Evolutionary conservation across 1,140 invertebrate genomes (phyloP).

Genomic region (Paraescarpia echinospica): DNA sequence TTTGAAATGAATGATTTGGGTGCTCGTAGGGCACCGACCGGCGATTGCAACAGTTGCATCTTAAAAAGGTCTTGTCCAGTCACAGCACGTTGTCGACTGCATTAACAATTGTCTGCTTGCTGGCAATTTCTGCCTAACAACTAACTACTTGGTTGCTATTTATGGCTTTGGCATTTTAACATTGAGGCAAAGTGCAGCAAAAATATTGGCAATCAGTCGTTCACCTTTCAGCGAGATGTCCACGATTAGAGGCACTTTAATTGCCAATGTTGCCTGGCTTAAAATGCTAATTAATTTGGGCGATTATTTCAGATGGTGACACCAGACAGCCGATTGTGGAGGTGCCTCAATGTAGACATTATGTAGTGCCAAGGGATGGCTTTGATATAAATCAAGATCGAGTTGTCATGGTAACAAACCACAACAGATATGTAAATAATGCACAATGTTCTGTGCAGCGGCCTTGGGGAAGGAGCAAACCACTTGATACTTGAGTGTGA

Average conservation of each 20-base stretch:
- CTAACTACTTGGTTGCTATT: not conserved
- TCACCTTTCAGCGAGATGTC: not conserved
- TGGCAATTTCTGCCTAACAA: not conserved
- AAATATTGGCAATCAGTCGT: constrained; percentile 1
- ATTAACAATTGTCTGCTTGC: not conserved
- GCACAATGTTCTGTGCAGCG: not conserved
- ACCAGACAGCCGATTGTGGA: not conserved
- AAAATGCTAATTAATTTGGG: constrained; percentile 1
- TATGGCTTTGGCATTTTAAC: not conserved
- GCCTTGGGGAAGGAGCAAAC: not conserved
- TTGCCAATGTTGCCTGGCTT: not conserved
- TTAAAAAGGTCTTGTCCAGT: not conserved
- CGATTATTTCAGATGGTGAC: not conserved
- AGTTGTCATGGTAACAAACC: not conserved
- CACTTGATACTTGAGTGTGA: not conserved
- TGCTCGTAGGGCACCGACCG: not conserved
- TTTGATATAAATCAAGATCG: not conserved
- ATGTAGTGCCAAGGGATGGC: no score
- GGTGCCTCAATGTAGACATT: not conserved
- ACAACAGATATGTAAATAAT: not conserved
- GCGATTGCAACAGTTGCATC: not conserved
- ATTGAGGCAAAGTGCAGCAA: not conserved
- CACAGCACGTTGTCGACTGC: not conserved
- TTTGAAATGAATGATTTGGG: not conserved
- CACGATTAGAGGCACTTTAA: not conserved